Conservation (phyloP, 2,797 vertebrate species). For the Amniataba percoides region DNA sequence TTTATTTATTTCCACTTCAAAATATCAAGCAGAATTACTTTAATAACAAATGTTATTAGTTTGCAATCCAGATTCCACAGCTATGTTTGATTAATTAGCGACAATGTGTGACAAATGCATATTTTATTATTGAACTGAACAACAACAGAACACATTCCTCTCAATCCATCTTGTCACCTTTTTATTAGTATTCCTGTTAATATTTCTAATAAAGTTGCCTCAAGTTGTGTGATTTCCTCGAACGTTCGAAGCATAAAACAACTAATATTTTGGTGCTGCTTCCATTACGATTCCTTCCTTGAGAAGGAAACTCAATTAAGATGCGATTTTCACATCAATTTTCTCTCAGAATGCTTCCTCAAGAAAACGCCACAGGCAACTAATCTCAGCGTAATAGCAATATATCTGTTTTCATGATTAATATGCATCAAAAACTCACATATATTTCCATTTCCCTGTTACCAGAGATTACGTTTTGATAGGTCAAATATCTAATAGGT, state of each 20-base stretch:
- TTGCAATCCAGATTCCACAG: background rate
- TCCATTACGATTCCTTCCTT: slow-evolving; percentile 61
- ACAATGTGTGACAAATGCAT: background rate
- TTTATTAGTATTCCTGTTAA: slow-evolving; percentile 24
- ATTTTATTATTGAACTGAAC: background rate
- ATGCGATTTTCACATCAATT: slow-evolving; percentile 76
- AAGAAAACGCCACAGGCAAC: slow-evolving; percentile 74
- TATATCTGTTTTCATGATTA: slow-evolving; percentile 74
- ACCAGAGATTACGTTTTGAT: slow-evolving; percentile 68
- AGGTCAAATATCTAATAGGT: slow-evolving; percentile 81
- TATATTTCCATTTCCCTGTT: slow-evolving; percentile 69
- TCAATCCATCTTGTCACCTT: background rate
- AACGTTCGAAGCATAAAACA: slow-evolving; percentile 58
- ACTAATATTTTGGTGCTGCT: slow-evolving; percentile 48
- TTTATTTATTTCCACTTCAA: background rate
- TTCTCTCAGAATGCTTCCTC: slow-evolving; percentile 72
- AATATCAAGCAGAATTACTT: background rate
- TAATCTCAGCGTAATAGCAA: slow-evolving; percentile 71
- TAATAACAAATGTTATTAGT: background rate
- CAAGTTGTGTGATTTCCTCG: slow-evolving; percentile 49
- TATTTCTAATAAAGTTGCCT: slow-evolving; percentile 43
- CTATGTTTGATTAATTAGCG: slow-evolving; percentile 11
- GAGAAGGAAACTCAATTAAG: slow-evolving; percentile 80
- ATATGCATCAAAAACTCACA: slow-evolving; percentile 64
- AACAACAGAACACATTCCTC: background rate